Conservation (phyloP, 2,113 vertebrate species). For the Morone saxatilis region DNA sequence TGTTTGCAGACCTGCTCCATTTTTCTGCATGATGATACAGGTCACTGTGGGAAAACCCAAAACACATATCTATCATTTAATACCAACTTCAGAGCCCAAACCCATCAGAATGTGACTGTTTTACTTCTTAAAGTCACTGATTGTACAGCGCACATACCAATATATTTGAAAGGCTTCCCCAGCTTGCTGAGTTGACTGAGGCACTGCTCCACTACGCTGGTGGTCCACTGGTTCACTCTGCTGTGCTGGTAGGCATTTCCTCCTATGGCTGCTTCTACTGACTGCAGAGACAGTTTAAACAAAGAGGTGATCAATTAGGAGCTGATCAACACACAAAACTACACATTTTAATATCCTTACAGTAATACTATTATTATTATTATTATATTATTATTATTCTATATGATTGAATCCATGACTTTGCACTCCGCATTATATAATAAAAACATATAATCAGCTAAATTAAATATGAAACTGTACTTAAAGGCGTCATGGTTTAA, state of each 20-base stretch:
- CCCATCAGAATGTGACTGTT: not conserved
- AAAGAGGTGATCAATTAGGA: not conserved
- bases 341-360: not conserved
- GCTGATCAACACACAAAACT: not conserved
- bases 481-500: not conserved
- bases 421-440: not conserved
- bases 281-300: slow-evolving; percentile 74
- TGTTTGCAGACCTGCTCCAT: slow-evolving; percentile 94
- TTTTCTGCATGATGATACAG: slow-evolving; percentile 98
- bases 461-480: too few relatives aligned
- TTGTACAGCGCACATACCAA: slow-evolving; percentile 81
- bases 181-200: slow-evolving; percentile 94
- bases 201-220: slow-evolving; percentile 91
- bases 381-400: not conserved
- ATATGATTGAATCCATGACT: not conserved
- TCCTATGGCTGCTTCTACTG: slow-evolving; percentile 91
- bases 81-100: not conserved
- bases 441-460: not conserved
- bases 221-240: slow-evolving; percentile 95
- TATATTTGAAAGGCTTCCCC: slow-evolving; percentile 97
- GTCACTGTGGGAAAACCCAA: slow-evolving; percentile 83
- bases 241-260: slow-evolving; percentile 93
- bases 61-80: not conserved
- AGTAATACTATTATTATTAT: not conserved
- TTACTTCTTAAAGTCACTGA: too few relatives aligned